Base-by-base conservation (phyloP, 2,797 vertebrate genomes). In the Rhinatrema bivittatum region DNA sequence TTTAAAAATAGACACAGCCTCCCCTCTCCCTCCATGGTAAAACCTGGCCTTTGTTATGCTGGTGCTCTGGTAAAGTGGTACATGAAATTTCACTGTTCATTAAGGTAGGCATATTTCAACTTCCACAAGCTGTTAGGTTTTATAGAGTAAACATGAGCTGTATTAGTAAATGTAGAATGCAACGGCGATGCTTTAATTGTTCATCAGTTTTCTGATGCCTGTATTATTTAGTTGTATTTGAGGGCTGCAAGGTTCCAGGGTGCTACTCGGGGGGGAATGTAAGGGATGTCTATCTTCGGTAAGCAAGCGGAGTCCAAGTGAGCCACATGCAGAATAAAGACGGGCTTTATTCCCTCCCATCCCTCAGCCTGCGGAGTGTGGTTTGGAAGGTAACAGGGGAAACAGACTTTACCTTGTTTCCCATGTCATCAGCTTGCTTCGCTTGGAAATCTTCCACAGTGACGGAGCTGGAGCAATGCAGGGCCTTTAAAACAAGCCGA, bases 391-490 rank as follows among this genome's bases (percentile, higher is more conserved):
- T 72, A 62, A 62, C 48, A 1, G 11, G 44, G 52, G 57, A 68
- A 76, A 84, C 81, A 84, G 82, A 75, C 66, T 26, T 2, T 19
- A 60, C 76, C 77, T 69, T 86, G 80, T 86, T 82, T 28, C n/a
- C n/a, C 16, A 0, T n/a, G 70, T 49, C 23, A 47, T 36, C 6
- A 29, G 24, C 36, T 76, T 72, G 61, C 69, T 71, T 66, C 52
- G 42, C 73, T 35, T 45, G 25, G 65, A 76, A 76, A 60, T 81
- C 86, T 84, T 84, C 82, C 81, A 78, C 61, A 36, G 42, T 40
- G 31, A 58, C 56, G 61, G 44, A 47, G 56, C 30, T 15, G 36
- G 16, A 17, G 53, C 42, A 28, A 39, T n/a, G n/a, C n/a, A n/a
- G n/a, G n/a, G n/a, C n/a, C n/a, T n/a, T n/a, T 52, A 42, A 39